A percentile compares a stretch with the other conserved stretches of the same genome.
Evolutionary conservation across 35 echinoderm and acorn worm genomes (phyloP).

Genomic region (Hemicentrotus pulcherrimus): DNA sequence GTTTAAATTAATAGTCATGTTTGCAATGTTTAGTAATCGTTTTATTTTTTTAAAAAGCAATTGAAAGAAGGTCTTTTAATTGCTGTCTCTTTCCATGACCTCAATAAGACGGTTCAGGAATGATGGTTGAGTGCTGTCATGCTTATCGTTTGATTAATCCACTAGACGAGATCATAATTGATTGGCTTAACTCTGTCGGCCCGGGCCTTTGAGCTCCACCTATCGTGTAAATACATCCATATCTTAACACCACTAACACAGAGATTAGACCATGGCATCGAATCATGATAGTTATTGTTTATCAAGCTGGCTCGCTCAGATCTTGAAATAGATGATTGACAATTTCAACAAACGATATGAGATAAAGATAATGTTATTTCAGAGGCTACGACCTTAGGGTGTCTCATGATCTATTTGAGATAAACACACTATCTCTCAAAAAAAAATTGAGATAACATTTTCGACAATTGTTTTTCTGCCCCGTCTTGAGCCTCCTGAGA

Average conservation of each 20-base stretch:
- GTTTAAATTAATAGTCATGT: too few species aligned
- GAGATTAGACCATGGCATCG: background rate
- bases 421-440: background rate
- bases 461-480: background rate
- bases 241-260: background rate
- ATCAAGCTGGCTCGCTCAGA: background rate
- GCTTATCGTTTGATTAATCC: background rate
- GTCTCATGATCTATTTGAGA: background rate
- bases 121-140: background rate
- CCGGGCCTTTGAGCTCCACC: background rate
- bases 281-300: background rate
- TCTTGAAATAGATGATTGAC: background rate
- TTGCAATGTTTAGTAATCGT: too few species aligned
- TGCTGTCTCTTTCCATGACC: background rate
- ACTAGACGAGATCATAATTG: background rate
- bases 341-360: background rate
- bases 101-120: background rate
- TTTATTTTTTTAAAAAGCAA: background rate
- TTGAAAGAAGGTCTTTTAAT: background rate
- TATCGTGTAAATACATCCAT: background rate
- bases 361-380: background rate
- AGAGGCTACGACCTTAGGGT: background rate
- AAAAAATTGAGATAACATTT: background rate
- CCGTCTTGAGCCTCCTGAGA: background rate
- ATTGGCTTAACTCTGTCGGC: background rate